A percentile compares a stretch with the other conserved stretches of the same genome.
phyloP scores from a whole-genome alignment of 2,113 vertebrate species.

The Oncorhynchus tshawytscha region DNA sequence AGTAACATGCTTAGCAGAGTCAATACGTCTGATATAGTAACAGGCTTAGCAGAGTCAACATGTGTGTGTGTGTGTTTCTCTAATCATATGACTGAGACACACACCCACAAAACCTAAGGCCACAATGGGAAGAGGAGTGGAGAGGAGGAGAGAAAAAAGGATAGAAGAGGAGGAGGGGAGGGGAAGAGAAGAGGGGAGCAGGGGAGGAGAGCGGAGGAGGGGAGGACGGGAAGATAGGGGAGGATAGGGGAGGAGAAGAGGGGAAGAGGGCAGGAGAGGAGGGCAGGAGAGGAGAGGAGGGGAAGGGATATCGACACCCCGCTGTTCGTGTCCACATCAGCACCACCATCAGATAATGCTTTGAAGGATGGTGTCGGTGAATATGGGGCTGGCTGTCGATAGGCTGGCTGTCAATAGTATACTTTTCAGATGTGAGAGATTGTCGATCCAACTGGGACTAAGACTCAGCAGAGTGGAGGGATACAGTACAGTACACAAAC shows the following conservation, averaged over 20 bases:
- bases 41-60: too few species aligned
- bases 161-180: not conserved
- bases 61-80: not conserved
- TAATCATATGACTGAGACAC: not conserved
- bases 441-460: conserved; percentile 36
- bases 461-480: conserved; percentile 18
- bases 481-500: conserved; percentile 1
- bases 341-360: conserved; percentile 17
- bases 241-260: not conserved
- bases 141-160: not conserved
- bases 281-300: conserved; percentile 3
- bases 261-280: not conserved
- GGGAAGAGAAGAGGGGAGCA: not conserved
- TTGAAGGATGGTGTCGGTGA: conserved; percentile 35
- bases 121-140: not conserved
- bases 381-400: conserved; percentile 26
- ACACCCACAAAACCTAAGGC: not conserved
- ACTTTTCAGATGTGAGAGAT: conserved; percentile 58
- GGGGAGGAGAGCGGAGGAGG: too few species aligned
- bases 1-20: too few species aligned
- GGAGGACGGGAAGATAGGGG: not conserved
- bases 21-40: too few species aligned
- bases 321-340: conserved; percentile 31
- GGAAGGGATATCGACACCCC: conserved; percentile 37
- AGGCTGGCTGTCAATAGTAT: conserved; percentile 49